phyloP scores from a whole-genome alignment of 1,140 invertebrate species.

The Drosophila sp. region DNA sequence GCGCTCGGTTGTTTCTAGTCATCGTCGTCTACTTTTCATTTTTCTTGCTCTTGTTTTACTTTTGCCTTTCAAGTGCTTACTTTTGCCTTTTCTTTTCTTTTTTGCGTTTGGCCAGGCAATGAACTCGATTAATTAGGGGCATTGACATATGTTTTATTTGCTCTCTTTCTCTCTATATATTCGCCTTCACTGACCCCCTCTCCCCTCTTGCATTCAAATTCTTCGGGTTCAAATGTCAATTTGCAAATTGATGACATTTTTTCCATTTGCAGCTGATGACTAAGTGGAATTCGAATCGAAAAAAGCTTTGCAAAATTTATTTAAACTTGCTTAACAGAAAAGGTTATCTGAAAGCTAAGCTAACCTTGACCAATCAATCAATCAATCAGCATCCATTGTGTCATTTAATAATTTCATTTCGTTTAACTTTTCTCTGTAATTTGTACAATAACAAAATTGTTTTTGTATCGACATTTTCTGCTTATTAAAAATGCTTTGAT shows the following conservation, averaged over 20 bases:
- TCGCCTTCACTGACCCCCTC: neutral
- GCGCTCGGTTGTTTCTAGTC: neutral
- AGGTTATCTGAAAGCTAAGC: no score
- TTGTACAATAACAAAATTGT: no score
- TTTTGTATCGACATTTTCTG: no score
- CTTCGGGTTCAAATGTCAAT: slow-evolving; percentile 60
- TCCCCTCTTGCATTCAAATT: slow-evolving; percentile 7
- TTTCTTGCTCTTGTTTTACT: slow-evolving; percentile 36
- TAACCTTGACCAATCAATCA: no score
- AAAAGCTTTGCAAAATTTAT: no score
- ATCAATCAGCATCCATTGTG: no score
- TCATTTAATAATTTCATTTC: no score
- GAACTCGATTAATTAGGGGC: slow-evolving; percentile 74
- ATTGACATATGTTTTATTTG: slow-evolving; percentile 57
- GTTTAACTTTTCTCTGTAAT: no score
- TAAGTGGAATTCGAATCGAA: neutral
- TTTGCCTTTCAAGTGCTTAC: slow-evolving; percentile 42
- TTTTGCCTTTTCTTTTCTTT: slow-evolving; percentile 34
- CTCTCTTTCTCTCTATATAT: slow-evolving; percentile 14
- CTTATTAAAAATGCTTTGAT: no score
- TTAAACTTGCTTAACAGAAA: no score
- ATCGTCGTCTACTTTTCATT: slow-evolving; percentile 35
- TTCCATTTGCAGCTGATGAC: slow-evolving; percentile 1
- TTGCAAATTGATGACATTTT: slow-evolving; percentile 40
- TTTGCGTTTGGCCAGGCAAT: slow-evolving; percentile 64